Percentiles rank a stretch among this genome's conserved stretches.
Conservation (phyloP, 2,113 vertebrate species). For the Triplophysa dalaica region DNA sequence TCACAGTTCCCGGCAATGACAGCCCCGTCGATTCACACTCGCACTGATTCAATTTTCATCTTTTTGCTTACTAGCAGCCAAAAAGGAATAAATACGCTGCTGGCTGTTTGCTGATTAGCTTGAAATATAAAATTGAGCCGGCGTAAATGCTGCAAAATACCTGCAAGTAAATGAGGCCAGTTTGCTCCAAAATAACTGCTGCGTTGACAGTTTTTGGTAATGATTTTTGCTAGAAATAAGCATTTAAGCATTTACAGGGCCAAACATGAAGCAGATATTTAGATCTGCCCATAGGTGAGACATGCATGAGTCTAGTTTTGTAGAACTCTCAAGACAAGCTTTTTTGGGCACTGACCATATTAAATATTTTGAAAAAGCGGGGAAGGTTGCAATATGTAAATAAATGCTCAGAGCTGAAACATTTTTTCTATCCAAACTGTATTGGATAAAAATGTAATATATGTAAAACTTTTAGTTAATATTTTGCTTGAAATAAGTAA, state of each 20-base stretch:
- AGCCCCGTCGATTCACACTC: constrained; percentile 33
- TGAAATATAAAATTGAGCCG: constrained; percentile 35
- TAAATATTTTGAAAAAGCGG: too few relatives aligned
- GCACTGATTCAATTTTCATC: constrained; percentile 10
- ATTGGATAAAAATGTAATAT: too few relatives aligned
- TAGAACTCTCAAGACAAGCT: background rate
- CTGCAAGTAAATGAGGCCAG: constrained; percentile 5
- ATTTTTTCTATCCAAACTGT: too few relatives aligned
- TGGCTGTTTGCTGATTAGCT: constrained; percentile 42
- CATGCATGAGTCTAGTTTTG: background rate
- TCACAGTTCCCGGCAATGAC: constrained; percentile 16
- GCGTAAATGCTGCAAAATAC: constrained; percentile 19
- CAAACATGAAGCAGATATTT: background rate
- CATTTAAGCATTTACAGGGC: constrained; percentile 21
- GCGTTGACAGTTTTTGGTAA: constrained; percentile 12
- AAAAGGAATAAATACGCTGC: constrained; percentile 8
- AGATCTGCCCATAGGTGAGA: background rate
- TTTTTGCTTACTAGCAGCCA: constrained; percentile 26
- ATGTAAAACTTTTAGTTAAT: too few relatives aligned
- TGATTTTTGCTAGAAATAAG: constrained; percentile 33
- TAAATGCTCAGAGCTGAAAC: too few relatives aligned
- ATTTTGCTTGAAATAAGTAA: too few relatives aligned
- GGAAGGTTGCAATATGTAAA: too few relatives aligned
- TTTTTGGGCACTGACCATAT: background rate
- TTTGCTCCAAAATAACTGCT: constrained; percentile 40